These are phyloP conservation scores for Acipenser ruthenus DNA, from an alignment of 2,797 vertebrate genomes.

Conservation along the genomic window DNA sequence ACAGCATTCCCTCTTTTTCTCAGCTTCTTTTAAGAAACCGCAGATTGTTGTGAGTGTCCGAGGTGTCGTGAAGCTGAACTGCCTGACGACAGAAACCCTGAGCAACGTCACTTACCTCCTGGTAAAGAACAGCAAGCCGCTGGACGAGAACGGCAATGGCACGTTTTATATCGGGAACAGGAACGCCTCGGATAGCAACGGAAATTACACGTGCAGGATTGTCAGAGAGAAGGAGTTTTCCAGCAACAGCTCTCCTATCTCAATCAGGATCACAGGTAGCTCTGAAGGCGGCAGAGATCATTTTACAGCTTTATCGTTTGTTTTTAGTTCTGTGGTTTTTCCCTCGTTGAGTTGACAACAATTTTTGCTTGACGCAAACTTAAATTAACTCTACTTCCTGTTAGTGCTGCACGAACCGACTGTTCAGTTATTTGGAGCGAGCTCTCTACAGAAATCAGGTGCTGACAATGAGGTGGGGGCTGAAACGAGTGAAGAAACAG, in stretches of 20 bases:
- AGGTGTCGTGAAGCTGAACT: not conserved
- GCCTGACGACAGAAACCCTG: not conserved
- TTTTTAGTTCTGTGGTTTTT: no score
- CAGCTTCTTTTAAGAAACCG: not conserved
- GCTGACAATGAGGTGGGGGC: no score
- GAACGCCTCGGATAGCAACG: not conserved
- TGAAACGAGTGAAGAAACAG: no score
- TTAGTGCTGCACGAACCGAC: no score
- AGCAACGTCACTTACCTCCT: not conserved
- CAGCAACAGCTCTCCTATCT: not conserved
- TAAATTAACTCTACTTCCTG: no score
- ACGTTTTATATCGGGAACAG: not conserved
- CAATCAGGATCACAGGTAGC: not conserved
- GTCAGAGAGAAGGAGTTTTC: not conserved
- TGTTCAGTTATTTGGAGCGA: no score
- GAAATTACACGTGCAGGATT: not conserved
- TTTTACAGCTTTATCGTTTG: no score
- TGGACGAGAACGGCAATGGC: not conserved
- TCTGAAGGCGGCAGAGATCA: no score
- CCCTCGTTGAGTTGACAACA: not conserved
- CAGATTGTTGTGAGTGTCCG: not conserved
- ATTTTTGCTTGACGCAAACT: no score
- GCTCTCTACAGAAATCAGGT: no score
- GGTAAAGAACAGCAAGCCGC: not conserved
- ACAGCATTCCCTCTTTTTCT: no score